Conservation (phyloP, 92 coral and sea anemone genomes). For the Plumapathes pennacea region DNA sequence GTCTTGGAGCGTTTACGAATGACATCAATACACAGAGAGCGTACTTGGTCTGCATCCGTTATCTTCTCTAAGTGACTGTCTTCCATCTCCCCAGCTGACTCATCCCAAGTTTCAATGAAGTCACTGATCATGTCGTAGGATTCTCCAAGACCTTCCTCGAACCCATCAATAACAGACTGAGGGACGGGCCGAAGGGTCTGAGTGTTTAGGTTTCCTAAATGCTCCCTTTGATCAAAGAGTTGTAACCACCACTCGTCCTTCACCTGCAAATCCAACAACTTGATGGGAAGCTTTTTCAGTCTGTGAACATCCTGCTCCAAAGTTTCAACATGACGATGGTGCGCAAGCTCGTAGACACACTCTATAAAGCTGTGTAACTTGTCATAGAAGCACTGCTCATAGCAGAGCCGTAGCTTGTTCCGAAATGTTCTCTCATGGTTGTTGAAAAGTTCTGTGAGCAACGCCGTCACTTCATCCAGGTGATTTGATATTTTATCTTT, state of each 20-base stretch:
- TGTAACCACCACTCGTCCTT: slow-evolving; percentile 98
- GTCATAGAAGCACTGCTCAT: slow-evolving; percentile 89
- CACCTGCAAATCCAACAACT: slow-evolving; percentile 82
- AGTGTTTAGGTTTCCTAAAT: slow-evolving; percentile 18
- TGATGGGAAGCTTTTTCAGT: slow-evolving; percentile 77
- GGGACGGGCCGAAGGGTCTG: slow-evolving; percentile 22
- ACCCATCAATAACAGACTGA: slow-evolving; percentile 22
- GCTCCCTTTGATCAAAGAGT: slow-evolving; percentile 74
- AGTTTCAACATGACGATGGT: slow-evolving; percentile 68
- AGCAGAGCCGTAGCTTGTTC: slow-evolving; percentile 83
- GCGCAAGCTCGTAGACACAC: slow-evolving; percentile 88
- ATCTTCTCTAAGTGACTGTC: too few species aligned
- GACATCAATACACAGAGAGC: slow-evolving; percentile 63
- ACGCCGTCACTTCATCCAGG: slow-evolving; percentile 48
- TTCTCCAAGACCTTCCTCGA: slow-evolving; percentile 41
- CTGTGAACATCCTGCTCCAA: slow-evolving; percentile 58
- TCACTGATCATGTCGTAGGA: slow-evolving; percentile 73
- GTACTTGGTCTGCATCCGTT: slow-evolving; percentile 42
- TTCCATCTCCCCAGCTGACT: slow-evolving; percentile 1
- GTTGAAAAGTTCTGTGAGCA: slow-evolving; percentile 69
- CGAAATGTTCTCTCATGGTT: slow-evolving; percentile 43
- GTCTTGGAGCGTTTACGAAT: slow-evolving; percentile 74
- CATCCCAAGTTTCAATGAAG: slow-evolving; percentile 10
- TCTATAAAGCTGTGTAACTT: slow-evolving; percentile 68
- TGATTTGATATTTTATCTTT: slow-evolving; percentile 32